Conservation (phyloP, 2,888 invertebrate species). For the Ectobius pallidus region DNA sequence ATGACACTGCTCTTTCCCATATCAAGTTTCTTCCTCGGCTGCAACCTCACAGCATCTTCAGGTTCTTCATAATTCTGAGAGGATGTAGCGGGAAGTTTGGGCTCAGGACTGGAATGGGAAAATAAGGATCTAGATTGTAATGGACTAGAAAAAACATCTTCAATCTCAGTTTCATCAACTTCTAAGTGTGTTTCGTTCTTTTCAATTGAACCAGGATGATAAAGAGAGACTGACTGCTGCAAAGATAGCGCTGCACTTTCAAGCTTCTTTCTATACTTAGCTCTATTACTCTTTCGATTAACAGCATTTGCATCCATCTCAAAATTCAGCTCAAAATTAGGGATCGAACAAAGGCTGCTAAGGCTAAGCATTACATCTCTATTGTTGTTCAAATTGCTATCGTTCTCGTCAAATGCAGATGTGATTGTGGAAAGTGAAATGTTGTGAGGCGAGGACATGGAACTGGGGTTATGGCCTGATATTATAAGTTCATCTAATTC, state of each 20-base stretch:
- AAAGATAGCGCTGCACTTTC: constrained; percentile 39
- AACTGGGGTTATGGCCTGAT: constrained; percentile 11
- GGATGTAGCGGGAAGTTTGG: constrained; percentile 18
- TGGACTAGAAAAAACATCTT: constrained; percentile 27
- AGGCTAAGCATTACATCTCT: constrained; percentile 45
- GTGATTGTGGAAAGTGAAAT: constrained; percentile 19
- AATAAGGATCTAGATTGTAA: constrained; percentile 18
- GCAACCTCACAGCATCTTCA: background rate
- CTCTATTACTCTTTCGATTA: background rate
- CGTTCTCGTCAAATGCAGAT: background rate
- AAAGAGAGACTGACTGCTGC: constrained; percentile 39
- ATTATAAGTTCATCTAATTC: constrained; percentile 28
- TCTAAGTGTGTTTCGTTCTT: background rate
- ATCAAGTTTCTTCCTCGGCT: background rate
- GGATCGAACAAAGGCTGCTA: constrained; percentile 47
- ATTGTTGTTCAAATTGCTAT: constrained; percentile 33
- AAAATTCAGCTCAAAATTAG: constrained; percentile 16
- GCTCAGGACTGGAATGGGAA: constrained; percentile 32
- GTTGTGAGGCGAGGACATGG: constrained; percentile 13
- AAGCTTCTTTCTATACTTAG: constrained; percentile 35
- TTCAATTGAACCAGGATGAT: constrained; percentile 15
- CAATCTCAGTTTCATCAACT: constrained; percentile 29
- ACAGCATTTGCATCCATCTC: constrained; percentile 40
- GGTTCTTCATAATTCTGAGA: background rate
- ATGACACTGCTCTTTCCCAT: background rate